Base-by-base conservation (phyloP, 2,888 invertebrate species). In the Parnassius apollo region DNA sequence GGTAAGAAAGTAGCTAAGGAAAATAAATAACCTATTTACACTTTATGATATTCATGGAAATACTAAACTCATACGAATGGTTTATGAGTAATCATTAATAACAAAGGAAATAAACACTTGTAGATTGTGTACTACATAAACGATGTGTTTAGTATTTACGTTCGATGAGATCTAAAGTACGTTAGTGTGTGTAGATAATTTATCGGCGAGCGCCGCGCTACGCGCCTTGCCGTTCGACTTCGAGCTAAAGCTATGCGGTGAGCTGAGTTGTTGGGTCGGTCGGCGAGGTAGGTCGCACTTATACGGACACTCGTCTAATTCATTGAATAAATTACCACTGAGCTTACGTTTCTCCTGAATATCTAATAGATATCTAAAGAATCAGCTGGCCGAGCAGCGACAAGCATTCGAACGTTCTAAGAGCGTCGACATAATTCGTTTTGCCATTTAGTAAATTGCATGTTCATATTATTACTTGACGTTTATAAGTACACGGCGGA, bases 231-330 rank as follows among this genome's bases (percentile, higher is more conserved):
- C 18, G 18, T 18, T 18, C 18, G 18, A 18, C 18, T 18, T 18
- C 18, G 18, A 18, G 18, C 18, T 18, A 18, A 18, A 18, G 18
- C 9, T 49, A 22, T 22, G 7, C 69, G 74, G 68, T 69, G 66
- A 62, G 60, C 46, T 69, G 71, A 51, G 66, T 50, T 67, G 69
- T 73, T 65, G 70, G 71, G 68, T 69, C 61, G 69, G 70, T 69
- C 66, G 75, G 74, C 75, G 71, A 82, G 84, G 79, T 78, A 78
- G 83, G 82, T 81, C 83, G 81, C 81, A 80, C 87, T 88, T 85
- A 88, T 85, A 88, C 84, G 86, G 88, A 83, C 81, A 86, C 82
- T 83, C 81, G 86, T 86, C 83, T 86, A 82, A 86, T 86, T 82
- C 77, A 76, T 77, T 81, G 86, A 80, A 88, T 87, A 86, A 82